phyloP scores from a whole-genome alignment of 1,140 invertebrate genomes.

The Drosophila willistoni region DNA sequence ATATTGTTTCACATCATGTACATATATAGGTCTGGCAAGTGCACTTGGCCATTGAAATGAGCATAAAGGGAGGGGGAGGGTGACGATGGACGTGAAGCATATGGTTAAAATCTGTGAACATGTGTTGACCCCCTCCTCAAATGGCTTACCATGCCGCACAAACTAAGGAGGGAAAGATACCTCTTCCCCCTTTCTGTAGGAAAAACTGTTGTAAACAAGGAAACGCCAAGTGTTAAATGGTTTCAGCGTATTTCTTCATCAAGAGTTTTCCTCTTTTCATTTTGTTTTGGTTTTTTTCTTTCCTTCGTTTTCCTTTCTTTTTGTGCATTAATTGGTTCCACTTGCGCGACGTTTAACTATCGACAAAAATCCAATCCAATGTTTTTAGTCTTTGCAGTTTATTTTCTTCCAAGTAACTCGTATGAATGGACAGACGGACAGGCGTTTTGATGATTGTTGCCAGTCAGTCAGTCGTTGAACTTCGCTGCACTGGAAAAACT shows the following conservation, averaged over 20 bases:
- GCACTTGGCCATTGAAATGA: slow-evolving; percentile 39
- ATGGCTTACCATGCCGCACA: slow-evolving; percentile 39
- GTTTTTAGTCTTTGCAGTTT: slow-evolving; percentile 19
- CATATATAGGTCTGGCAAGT: slow-evolving; percentile 33
- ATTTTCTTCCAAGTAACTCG: slow-evolving; percentile 25
- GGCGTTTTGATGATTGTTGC: slow-evolving; percentile 9
- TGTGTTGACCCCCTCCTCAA: slow-evolving; percentile 37
- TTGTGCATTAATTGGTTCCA: slow-evolving; percentile 74
- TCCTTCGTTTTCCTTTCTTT: slow-evolving; percentile 26
- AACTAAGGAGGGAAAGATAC: slow-evolving; percentile 28
- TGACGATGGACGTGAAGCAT: slow-evolving; percentile 29
- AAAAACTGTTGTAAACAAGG: slow-evolving; percentile 22
- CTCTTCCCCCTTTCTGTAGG: not conserved
- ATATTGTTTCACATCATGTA: not conserved
- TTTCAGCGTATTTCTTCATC: slow-evolving; percentile 32
- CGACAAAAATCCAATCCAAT: slow-evolving; percentile 35
- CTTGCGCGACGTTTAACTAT: slow-evolving; percentile 72
- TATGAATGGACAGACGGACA: too few relatives aligned
- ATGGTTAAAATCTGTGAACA: slow-evolving; percentile 66
- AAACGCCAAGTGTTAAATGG: slow-evolving; percentile 33
- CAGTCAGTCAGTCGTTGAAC: slow-evolving; percentile 52
- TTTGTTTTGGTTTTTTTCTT: slow-evolving; percentile 48
- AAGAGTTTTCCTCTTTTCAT: slow-evolving; percentile 40
- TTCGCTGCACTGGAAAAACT: slow-evolving; percentile 23
- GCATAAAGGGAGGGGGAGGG: not conserved